phyloP scores from a whole-genome alignment of 2,797 vertebrate genomes.

The Paedocypris micromegethes region DNA sequence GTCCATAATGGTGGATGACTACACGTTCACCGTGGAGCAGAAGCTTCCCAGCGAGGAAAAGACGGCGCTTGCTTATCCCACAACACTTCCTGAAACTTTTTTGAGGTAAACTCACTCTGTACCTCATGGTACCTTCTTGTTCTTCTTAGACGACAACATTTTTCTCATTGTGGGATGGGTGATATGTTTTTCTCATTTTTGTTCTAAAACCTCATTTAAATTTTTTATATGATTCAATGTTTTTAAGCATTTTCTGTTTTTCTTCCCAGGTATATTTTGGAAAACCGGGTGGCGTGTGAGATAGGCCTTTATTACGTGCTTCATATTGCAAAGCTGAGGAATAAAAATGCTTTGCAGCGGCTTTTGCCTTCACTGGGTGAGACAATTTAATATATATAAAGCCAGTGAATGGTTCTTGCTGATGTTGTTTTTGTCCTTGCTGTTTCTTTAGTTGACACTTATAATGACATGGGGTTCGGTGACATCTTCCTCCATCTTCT shows the following conservation, averaged over 20 bases:
- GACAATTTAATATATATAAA: constrained; percentile 27
- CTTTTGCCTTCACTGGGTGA: constrained; percentile 84
- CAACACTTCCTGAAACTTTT: constrained; percentile 79
- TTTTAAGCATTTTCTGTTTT: neutral
- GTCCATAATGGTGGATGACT: constrained; percentile 93
- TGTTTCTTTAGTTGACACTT: constrained; percentile 78
- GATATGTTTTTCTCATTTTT: too few relatives aligned
- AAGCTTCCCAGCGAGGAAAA: constrained; percentile 91
- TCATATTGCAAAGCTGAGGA: constrained; percentile 90
- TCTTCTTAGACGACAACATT: too few relatives aligned
- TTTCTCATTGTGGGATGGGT: too few relatives aligned
- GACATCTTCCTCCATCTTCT: constrained; percentile 96
- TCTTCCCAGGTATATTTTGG: constrained; percentile 80
- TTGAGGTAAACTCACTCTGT: constrained; percentile 68
- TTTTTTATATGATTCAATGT: neutral
- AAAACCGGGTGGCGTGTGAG: constrained; percentile 92
- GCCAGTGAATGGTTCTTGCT: neutral
- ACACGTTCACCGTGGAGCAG: constrained; percentile 88
- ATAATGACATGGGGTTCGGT: constrained; percentile 87
- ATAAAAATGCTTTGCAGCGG: constrained; percentile 90
- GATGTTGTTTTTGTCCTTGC: neutral
- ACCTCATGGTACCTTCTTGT: neutral
- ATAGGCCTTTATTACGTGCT: constrained; percentile 93
- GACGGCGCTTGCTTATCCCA: constrained; percentile 76
- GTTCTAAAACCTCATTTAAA: too few relatives aligned